Percentiles rank a stretch among this genome's conserved stretches.
These are phyloP conservation scores for Arion vulgaris DNA, from an alignment of 1,140 invertebrate genomes.

Conservation along the genomic window DNA sequence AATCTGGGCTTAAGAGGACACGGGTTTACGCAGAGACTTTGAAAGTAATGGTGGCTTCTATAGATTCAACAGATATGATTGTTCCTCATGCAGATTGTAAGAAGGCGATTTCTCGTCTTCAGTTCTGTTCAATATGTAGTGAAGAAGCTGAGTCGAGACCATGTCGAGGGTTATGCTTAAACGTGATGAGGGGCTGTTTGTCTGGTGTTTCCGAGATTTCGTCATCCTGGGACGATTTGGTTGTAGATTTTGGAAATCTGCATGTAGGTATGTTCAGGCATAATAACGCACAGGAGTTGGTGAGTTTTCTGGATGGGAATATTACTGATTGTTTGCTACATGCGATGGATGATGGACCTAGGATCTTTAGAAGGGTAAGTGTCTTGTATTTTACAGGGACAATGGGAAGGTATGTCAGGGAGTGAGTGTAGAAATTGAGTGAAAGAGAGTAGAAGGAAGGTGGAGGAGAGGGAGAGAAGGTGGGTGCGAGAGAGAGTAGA, in stretches of 20 bases:
- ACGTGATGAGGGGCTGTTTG: slow-evolving; percentile 81
- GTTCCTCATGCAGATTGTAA: slow-evolving; percentile 77
- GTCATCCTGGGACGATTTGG: slow-evolving; percentile 86
- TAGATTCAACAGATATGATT: slow-evolving; percentile 81
- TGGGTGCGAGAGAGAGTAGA: no score
- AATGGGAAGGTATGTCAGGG: no score
- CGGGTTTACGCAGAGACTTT: slow-evolving; percentile 77
- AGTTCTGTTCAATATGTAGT: slow-evolving; percentile 85
- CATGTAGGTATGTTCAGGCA: slow-evolving; percentile 65
- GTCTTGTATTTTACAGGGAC: no score
- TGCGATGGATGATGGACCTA: slow-evolving; percentile 34
- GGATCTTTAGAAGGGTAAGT: slow-evolving; percentile 32
- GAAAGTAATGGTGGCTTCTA: slow-evolving; percentile 78
- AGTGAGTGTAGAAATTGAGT: no score
- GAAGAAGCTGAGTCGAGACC: slow-evolving; percentile 80
- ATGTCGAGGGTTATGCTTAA: slow-evolving; percentile 88
- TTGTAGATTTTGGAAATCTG: slow-evolving; percentile 74
- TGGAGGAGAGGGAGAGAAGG: no score
- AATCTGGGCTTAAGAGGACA: slow-evolving; percentile 84
- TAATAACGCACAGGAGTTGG: slow-evolving; percentile 56
- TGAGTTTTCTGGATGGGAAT: slow-evolving; percentile 43
- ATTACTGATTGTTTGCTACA: slow-evolving; percentile 41
- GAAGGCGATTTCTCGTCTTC: slow-evolving; percentile 81
- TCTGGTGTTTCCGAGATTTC: slow-evolving; percentile 82
- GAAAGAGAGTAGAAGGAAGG: background rate